Conservation (phyloP, 2,888 invertebrate species). For the Metellina segmentata region DNA sequence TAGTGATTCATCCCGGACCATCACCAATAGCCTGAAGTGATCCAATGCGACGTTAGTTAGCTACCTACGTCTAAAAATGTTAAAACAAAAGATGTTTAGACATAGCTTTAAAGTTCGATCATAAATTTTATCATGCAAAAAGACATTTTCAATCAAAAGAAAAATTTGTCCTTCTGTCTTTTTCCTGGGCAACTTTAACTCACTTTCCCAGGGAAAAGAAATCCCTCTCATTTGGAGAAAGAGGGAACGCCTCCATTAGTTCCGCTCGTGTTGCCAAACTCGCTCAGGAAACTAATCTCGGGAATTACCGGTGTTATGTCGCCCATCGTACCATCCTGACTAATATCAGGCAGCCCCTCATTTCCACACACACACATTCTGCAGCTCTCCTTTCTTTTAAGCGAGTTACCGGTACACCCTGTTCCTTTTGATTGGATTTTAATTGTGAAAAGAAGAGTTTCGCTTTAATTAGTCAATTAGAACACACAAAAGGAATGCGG, state of each 20-base stretch:
- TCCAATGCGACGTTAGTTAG: no score
- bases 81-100: no score
- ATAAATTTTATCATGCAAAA: neutral
- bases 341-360: neutral
- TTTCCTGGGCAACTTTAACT: neutral
- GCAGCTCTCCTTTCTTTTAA: neutral
- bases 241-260: neutral
- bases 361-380: neutral
- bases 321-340: neutral
- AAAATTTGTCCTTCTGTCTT: neutral
- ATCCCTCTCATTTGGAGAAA: neutral
- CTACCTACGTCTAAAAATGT: no score
- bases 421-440: neutral
- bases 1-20: no score
- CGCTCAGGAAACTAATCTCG: slow-evolving; percentile 3
- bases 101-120: no score
- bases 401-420: neutral
- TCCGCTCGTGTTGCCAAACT: neutral
- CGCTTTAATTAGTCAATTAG: slow-evolving; percentile 7
- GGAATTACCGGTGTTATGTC: neutral
- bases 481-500: neutral
- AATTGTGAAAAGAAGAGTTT: slow-evolving; percentile 31
- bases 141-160: neutral
- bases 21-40: no score
- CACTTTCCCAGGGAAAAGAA: neutral